These are phyloP conservation scores for Corvus hawaiiensis DNA, from an alignment of 2,113 vertebrate species.

Conservation along the genomic window DNA sequence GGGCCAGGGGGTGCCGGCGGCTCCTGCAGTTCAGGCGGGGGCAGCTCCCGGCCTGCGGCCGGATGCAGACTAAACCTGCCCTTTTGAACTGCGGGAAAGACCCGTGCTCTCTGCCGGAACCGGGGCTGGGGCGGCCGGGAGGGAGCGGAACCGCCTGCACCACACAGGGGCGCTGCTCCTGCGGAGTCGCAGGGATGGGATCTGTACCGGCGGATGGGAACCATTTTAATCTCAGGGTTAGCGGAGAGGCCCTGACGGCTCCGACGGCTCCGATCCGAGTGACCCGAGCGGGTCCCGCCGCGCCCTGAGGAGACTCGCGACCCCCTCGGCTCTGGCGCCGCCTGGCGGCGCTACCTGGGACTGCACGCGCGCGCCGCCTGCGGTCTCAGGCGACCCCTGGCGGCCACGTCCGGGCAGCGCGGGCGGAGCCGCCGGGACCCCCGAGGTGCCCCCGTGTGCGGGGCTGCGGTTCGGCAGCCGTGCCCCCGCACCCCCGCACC, in stretches of 20 bases:
- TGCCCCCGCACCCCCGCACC: background rate
- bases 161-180: background rate
- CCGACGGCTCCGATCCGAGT: fast-evolving
- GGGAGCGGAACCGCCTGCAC: background rate
- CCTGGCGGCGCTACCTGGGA: background rate
- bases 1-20: background rate
- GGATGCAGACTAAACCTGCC: too few relatives aligned
- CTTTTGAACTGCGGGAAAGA: fast-evolving
- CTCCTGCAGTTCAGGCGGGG: background rate
- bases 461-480: background rate
- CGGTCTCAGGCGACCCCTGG: background rate
- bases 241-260: background rate
- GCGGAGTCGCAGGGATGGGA: background rate
- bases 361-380: background rate
- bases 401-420: background rate
- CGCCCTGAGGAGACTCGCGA: background rate
- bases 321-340: background rate
- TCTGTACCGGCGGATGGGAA: background rate
- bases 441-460: too few relatives aligned
- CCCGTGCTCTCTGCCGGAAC: background rate
- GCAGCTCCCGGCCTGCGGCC: background rate
- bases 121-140: background rate
- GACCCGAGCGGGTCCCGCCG: background rate
- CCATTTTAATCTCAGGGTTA: background rate
- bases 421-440: background rate